A percentile compares a stretch with the other conserved stretches of the same genome.
phyloP scores from a whole-genome alignment of 2,797 vertebrate genomes.

The Chelon labrosus region DNA sequence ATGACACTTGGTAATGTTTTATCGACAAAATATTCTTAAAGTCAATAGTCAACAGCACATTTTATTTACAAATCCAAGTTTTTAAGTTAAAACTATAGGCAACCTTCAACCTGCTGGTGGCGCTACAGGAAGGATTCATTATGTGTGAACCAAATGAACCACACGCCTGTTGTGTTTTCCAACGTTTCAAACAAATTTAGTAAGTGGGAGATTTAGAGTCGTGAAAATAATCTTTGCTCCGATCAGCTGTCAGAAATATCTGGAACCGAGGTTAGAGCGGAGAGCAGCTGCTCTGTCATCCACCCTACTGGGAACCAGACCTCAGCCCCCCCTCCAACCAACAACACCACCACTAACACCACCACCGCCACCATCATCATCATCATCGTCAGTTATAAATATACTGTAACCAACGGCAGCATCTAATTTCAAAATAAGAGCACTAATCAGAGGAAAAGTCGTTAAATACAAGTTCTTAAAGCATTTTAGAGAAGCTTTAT shows the following conservation, averaged over 20 bases:
- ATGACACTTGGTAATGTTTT: too few species aligned
- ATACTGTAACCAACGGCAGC: slow-evolving; percentile 2
- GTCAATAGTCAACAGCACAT: too few species aligned
- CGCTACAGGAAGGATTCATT: too few species aligned
- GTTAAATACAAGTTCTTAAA: not conserved
- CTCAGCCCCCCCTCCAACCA: not conserved
- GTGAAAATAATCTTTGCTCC: slow-evolving; percentile 47
- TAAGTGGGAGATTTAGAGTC: not conserved
- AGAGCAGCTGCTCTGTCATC: slow-evolving; percentile 58
- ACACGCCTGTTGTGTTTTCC: not conserved
- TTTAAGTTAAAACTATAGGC: too few species aligned
- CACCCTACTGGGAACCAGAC: slow-evolving; percentile 28
- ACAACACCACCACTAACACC: not conserved
- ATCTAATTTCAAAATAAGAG: slow-evolving; percentile 31
- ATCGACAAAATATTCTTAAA: too few species aligned
- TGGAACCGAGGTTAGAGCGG: slow-evolving; percentile 38
- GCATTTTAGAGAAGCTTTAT: not conserved
- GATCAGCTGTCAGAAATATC: slow-evolving; percentile 59
- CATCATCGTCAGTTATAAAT: slow-evolving; percentile 27
- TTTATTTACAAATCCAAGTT: too few species aligned
- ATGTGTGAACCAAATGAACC: too few species aligned
- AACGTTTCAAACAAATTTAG: slow-evolving; percentile 24
- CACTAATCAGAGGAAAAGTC: not conserved
- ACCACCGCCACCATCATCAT: not conserved
- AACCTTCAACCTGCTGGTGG: too few species aligned